Evolutionary conservation across 2,113 vertebrate genomes (phyloP).

Genomic region (Oryzias curvinotus): DNA sequence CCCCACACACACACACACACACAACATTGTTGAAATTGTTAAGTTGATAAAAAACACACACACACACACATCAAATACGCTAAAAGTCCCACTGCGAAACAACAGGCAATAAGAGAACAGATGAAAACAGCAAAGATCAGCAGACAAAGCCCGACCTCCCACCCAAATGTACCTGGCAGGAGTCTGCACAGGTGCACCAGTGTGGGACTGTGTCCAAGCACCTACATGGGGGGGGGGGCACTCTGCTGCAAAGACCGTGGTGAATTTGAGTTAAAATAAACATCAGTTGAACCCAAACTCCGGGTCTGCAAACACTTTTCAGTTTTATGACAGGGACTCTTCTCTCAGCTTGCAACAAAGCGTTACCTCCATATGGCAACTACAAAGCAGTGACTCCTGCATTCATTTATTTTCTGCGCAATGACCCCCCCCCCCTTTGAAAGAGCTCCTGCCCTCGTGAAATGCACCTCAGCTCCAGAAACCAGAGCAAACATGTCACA

Average conservation of each 20-base stretch:
- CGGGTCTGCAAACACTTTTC: slow-evolving; percentile 70
- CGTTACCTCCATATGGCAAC: slow-evolving; percentile 74
- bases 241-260: slow-evolving; percentile 10
- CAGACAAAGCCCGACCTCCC: neutral
- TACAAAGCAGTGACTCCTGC: slow-evolving; percentile 95
- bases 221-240: too few relatives aligned
- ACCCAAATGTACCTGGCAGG: slow-evolving; percentile 27
- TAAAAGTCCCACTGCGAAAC: too few relatives aligned
- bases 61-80: too few relatives aligned
- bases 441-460: slow-evolving; percentile 60
- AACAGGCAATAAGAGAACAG: neutral
- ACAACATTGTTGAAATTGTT: too few relatives aligned
- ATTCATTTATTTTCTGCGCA: slow-evolving; percentile 76
- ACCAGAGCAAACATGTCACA: slow-evolving; percentile 24
- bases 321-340: slow-evolving; percentile 63
- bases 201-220: too few relatives aligned
- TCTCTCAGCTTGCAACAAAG: slow-evolving; percentile 63
- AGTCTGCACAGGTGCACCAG: too few relatives aligned
- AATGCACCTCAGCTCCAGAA: slow-evolving; percentile 48
- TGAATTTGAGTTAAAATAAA: slow-evolving; percentile 19
- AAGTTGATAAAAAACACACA: too few relatives aligned
- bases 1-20: too few relatives aligned
- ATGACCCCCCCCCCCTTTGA: slow-evolving; percentile 64
- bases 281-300: slow-evolving; percentile 29
- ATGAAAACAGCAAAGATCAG: slow-evolving; percentile 2